These are phyloP conservation scores for Pelecanus crispus DNA, from an alignment of 2,113 vertebrate species.

Conservation along the genomic window DNA sequence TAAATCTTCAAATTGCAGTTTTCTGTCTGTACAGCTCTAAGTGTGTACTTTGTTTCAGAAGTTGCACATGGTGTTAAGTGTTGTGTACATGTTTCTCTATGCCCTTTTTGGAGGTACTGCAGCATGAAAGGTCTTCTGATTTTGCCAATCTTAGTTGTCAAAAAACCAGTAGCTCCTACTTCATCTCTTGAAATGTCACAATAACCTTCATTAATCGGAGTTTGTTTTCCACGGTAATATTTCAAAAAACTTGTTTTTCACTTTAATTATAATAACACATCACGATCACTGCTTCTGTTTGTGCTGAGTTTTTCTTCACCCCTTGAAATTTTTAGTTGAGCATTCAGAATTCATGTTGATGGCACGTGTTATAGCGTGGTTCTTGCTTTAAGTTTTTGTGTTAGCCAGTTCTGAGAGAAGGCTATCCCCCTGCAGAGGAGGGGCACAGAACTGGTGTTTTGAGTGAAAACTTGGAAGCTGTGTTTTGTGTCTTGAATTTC, in stretches of 20 bases:
- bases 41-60: neutral
- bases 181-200: neutral
- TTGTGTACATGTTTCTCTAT: accelerated
- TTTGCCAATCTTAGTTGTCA: neutral
- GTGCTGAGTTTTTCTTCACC: neutral
- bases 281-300: neutral
- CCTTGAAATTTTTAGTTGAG: neutral
- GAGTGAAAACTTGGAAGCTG: neutral
- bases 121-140: neutral
- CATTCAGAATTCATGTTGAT: neutral
- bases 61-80: neutral
- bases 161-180: neutral
- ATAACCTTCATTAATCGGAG: neutral
- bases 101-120: neutral
- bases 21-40: neutral
- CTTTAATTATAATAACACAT: neutral
- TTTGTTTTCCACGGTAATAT: neutral
- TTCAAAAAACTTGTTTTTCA: neutral
- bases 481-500: neutral
- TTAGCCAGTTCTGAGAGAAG: neutral
- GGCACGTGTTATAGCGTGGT: neutral
- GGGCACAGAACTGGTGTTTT: neutral
- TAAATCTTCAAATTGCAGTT: neutral
- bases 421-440: neutral
- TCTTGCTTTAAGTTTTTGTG: neutral